Evolutionary conservation across 2,797 vertebrate genomes (phyloP), one percentile per base, ranked within the genome.

Genomic region (Botia kubotai): DNA sequence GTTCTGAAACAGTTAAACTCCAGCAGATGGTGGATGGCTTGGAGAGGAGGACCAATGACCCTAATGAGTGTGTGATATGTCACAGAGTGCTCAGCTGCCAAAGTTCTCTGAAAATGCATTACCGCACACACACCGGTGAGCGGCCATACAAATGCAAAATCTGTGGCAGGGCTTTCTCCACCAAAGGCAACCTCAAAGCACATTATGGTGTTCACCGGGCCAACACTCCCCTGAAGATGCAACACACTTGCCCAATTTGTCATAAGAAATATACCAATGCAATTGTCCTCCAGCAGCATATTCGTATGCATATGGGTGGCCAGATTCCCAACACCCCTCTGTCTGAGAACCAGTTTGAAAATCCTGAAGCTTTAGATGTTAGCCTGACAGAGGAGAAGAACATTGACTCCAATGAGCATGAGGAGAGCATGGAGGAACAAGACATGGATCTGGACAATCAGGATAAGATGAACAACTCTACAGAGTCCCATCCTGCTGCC

Each of bases 191-290:
- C 88, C 94, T 99, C 70, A 99, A 99, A 89, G 97, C 97, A 0
- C 98, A 99, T 82, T 98, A 99, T 0, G 96, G 97, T 0, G 97
- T 99, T 13, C 98, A 99, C 88, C 89, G 96, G 26, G 93, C 96
- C 26, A 99, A 94, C 84, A 95, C 95, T 0, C 93, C 96, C 0
- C 72, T 97, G 3, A 98, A 96, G 90, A 97, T 96, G 92, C 98
- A 99, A 78, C 98, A 99, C 69, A 99, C 98, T 0, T 99, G 98
- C 76, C 98, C 98, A 1, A 99, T 99, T 86, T 99, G 98, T 88
- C 97, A 99, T 91, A 99, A 98, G 93, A 98, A 98, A 90, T 99
- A 98, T 77, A 99, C 98, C 0, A 99, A 99, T 0, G 97, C 98
- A 0, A 97, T 99, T 68, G 94, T 98, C 77, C 80, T 99, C 72